Percentiles rank a stretch among this genome's conserved stretches.
Conservation (phyloP, 2,797 vertebrate species). For the Falco naumanni region DNA sequence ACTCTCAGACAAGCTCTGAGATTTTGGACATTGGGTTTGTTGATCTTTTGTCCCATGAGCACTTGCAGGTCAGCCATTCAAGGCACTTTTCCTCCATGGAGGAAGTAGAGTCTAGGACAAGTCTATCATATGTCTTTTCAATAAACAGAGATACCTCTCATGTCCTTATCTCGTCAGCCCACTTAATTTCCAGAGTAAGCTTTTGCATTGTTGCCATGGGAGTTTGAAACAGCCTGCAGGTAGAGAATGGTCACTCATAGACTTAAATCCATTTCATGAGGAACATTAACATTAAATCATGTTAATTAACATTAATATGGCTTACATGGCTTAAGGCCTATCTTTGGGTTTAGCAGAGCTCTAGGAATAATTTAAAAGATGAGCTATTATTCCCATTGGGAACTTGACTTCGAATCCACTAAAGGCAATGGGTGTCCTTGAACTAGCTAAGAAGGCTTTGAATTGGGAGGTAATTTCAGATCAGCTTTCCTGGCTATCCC, state of each 20-base stretch:
- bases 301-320: constrained; percentile 61
- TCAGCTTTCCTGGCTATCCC: neutral
- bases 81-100: neutral
- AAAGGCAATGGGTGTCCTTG: constrained; percentile 34
- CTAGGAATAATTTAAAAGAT: constrained; percentile 46
- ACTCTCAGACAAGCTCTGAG: neutral
- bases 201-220: neutral
- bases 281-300: constrained; percentile 44
- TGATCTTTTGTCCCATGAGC: neutral
- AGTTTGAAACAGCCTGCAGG: neutral
- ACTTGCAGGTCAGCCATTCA: neutral
- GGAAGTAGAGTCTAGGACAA: neutral
- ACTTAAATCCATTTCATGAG: constrained; percentile 9
- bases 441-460: constrained; percentile 29
- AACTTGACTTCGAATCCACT: neutral
- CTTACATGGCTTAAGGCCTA: constrained; percentile 37
- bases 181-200: neutral
- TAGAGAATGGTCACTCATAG: neutral
- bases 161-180: neutral
- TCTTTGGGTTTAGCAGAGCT: constrained; percentile 41
- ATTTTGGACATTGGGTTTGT: neutral
- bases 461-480: constrained; percentile 16
- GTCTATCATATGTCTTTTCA: neutral
- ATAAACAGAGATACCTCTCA: neutral
- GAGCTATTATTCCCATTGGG: constrained; percentile 23